Evolutionary conservation across 2,797 vertebrate genomes (phyloP).

Genomic region (Darevskia nairensis): DNA sequence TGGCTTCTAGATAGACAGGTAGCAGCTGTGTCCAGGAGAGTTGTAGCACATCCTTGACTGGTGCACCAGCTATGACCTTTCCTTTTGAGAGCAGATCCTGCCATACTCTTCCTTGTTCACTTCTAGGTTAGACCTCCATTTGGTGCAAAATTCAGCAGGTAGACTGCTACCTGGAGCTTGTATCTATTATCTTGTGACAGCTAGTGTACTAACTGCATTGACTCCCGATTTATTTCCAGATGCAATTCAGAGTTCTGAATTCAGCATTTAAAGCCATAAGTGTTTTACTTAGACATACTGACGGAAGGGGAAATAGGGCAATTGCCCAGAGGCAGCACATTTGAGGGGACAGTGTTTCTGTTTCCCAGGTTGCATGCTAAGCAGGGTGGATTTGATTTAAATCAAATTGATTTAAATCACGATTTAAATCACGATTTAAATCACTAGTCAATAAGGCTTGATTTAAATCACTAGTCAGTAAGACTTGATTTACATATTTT

Average conservation of each 20-base stretch:
- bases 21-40: background rate
- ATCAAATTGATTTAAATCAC: too few species aligned
- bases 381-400: too few species aligned
- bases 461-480: too few species aligned
- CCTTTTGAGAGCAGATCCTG: background rate
- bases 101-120: background rate
- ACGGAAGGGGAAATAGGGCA: too few species aligned
- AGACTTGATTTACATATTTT: too few species aligned
- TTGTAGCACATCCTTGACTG: background rate
- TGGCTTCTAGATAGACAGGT: background rate
- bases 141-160: background rate
- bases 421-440: too few species aligned
- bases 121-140: background rate
- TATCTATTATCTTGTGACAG: background rate
- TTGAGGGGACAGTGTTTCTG: too few species aligned
- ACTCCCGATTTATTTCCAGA: too few species aligned
- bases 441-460: too few species aligned
- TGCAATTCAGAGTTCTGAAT: background rate
- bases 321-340: too few species aligned
- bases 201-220: background rate
- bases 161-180: background rate
- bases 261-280: background rate
- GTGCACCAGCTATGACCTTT: background rate
- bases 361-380: too few species aligned
- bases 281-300: too few species aligned